phyloP scores from a whole-genome alignment of 2,888 invertebrate genomes.

The Hydrotaea diabolus region DNA sequence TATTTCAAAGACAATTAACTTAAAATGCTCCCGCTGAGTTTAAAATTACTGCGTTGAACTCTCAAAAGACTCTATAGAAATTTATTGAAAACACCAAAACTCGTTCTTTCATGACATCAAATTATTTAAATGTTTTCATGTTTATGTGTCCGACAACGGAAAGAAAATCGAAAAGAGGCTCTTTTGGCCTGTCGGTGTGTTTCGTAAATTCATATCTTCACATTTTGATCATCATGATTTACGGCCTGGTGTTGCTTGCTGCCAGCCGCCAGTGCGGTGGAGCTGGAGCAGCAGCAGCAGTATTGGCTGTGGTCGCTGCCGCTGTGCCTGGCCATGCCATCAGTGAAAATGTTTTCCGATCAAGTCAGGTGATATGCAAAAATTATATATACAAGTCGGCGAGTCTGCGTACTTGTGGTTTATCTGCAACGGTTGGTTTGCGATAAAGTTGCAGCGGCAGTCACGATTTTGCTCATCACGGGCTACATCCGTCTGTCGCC shows the following conservation, averaged over 20 bases:
- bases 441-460: conserved; percentile 34
- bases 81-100: conserved; percentile 57
- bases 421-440: conserved; percentile 61
- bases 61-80: conserved; percentile 59
- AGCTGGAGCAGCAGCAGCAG: background rate
- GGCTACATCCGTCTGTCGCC: conserved; percentile 45
- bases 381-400: conserved; percentile 51
- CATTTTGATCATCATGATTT: conserved; percentile 65
- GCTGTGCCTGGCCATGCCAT: no score
- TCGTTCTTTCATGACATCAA: conserved; percentile 59
- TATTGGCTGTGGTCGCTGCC: no score
- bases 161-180: conserved; percentile 19
- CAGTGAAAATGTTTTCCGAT: conserved; percentile 50
- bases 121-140: conserved; percentile 63
- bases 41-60: conserved; percentile 66
- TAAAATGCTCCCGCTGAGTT: conserved; percentile 67
- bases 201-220: conserved; percentile 55
- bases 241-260: conserved; percentile 53
- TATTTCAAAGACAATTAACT: conserved; percentile 66
- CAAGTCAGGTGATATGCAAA: conserved; percentile 63
- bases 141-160: conserved; percentile 32
- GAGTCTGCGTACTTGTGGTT: conserved; percentile 46
- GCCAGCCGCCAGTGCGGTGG: conserved; percentile 21
- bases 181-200: background rate
- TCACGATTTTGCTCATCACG: conserved; percentile 57